Percentiles rank a stretch among this genome's conserved stretches.
Conservation (phyloP, 1,140 invertebrate genomes). For the Dendroctonus valens region DNA sequence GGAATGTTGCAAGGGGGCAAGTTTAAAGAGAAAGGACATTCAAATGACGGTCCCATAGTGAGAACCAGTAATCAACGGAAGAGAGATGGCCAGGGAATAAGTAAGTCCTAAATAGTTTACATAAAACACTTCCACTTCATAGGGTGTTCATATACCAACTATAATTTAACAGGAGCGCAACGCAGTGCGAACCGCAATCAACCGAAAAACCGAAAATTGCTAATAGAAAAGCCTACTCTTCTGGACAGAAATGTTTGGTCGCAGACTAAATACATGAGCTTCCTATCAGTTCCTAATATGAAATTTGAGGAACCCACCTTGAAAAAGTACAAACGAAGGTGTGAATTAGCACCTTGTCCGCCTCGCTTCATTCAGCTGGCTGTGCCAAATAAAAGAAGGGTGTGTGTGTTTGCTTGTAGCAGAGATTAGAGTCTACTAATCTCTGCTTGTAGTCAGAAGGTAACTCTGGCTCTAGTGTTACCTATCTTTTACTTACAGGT, state of each 20-base stretch:
- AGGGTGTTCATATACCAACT: too few species aligned
- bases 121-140: too few species aligned
- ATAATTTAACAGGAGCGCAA: too few species aligned
- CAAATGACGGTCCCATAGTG: constrained; percentile 2
- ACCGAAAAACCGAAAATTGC: constrained; percentile 4
- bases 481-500: constrained; percentile 19
- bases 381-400: constrained; percentile 37
- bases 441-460: too few species aligned
- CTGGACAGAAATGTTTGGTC: constrained; percentile 35
- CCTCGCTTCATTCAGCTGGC: constrained; percentile 38
- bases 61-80: neutral
- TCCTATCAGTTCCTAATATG: constrained; percentile 33
- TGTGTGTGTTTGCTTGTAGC: neutral
- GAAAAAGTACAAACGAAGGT: constrained; percentile 28
- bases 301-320: constrained; percentile 14
- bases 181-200: neutral
- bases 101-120: too few species aligned
- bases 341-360: constrained; percentile 38
- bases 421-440: too few species aligned
- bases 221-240: constrained; percentile 15
- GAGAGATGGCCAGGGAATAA: too few species aligned
- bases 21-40: neutral
- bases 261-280: constrained; percentile 39
- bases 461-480: neutral
- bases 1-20: constrained; percentile 5